phyloP scores from a whole-genome alignment of 1,140 invertebrate species.

The Sarcophaga bullata region DNA sequence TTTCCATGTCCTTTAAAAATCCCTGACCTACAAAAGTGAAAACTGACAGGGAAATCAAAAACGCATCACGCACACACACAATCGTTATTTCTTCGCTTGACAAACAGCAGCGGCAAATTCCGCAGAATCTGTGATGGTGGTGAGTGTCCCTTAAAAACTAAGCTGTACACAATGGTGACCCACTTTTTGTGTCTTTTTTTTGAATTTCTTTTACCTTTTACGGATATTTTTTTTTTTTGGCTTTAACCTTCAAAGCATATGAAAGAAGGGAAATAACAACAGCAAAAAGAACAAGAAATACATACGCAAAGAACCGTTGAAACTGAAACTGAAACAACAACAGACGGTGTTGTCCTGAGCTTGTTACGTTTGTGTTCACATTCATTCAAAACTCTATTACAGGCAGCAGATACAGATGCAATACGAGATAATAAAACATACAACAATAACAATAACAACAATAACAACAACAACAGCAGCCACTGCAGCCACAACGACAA shows the following conservation, averaged over 20 bases:
- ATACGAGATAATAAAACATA: not conserved
- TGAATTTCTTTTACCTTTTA: not conserved
- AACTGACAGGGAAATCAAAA: not conserved
- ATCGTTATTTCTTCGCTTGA: not conserved
- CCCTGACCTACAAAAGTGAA: constrained; percentile 9
- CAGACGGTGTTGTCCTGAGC: too few relatives aligned
- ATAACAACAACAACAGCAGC: not conserved
- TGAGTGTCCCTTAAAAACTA: not conserved
- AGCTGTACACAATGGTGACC: not conserved
- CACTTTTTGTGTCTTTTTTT: not conserved
- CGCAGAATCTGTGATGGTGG: not conserved
- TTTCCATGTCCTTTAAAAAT: too few relatives aligned
- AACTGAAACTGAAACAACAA: not conserved
- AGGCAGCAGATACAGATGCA: not conserved
- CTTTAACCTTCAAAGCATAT: not conserved
- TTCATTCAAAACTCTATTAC: not conserved
- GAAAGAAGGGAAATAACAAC: not conserved
- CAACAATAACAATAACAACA: not conserved
- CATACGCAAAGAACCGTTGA: not conserved
- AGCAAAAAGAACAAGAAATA: not conserved
- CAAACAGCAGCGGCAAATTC: not conserved
- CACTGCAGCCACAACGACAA: not conserved
- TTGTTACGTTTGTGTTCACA: not conserved
- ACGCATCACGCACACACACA: too few relatives aligned
- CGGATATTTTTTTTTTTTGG: not conserved